Percentiles rank a stretch among this genome's conserved stretches.
phyloP scores from a whole-genome alignment of 2,113 vertebrate species.

The Chloropsis hardwickii region DNA sequence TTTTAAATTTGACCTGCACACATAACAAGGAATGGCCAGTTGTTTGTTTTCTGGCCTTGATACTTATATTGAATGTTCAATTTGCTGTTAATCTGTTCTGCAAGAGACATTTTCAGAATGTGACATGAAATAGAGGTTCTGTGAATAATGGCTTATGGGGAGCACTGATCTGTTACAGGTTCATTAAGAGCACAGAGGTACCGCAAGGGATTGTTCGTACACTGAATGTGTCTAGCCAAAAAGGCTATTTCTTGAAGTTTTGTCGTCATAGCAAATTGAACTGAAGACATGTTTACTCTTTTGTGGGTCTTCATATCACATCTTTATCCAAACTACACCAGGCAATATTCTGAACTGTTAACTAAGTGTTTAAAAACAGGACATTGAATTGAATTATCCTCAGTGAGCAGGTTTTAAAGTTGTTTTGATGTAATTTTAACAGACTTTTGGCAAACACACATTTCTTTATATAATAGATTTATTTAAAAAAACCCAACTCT shows the following conservation, averaged over 20 bases:
- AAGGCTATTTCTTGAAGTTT: conserved; percentile 39
- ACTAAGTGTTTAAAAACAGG: conserved; percentile 61
- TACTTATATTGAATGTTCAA: conserved; percentile 52
- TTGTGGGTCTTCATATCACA: conserved; percentile 65
- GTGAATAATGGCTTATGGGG: conserved; percentile 55
- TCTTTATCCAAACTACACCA: conserved; percentile 62
- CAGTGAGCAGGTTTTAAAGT: conserved; percentile 72
- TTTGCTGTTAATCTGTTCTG: conserved; percentile 73
- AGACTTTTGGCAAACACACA: conserved; percentile 73
- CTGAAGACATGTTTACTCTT: conserved; percentile 54
- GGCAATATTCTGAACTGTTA: conserved; percentile 77
- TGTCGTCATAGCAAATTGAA: conserved; percentile 43
- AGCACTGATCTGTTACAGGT: conserved; percentile 59
- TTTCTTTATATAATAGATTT: conserved; percentile 76
- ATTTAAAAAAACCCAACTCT: conserved; percentile 57
- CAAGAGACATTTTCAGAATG: conserved; percentile 72
- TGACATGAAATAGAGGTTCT: conserved; percentile 68
- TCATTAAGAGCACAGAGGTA: conserved; percentile 49
- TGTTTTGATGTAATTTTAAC: conserved; percentile 78
- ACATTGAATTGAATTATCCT: conserved; percentile 64
- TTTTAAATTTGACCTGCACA: conserved; percentile 58
- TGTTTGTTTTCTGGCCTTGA: conserved; percentile 60
- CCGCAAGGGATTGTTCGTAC: conserved; percentile 30
- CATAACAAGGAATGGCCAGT: conserved; percentile 39
- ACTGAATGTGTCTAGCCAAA: conserved; percentile 13